phyloP scores from a whole-genome alignment of 2,113 vertebrate species.

The Halichoeres trimaculatus region DNA sequence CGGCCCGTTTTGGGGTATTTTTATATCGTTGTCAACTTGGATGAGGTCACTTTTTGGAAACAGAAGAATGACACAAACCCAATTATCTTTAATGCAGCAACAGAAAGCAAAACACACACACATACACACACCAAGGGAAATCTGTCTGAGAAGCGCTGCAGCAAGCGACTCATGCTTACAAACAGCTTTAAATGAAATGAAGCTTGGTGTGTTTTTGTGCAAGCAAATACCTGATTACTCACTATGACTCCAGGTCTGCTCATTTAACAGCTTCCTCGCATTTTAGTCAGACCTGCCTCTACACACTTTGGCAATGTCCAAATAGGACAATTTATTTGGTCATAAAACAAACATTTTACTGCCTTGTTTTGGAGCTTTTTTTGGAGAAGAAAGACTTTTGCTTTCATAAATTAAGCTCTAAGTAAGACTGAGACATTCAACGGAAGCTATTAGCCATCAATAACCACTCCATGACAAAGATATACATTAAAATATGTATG shows the following conservation, averaged over 20 bases:
- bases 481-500: too few species aligned
- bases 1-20: conserved; percentile 35
- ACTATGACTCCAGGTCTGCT: conserved; percentile 12
- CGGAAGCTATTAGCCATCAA: too few species aligned
- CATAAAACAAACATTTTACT: conserved; percentile 20
- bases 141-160: conserved; percentile 30
- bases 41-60: conserved; percentile 61
- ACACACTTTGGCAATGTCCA: conserved; percentile 11
- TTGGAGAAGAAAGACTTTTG: neutral
- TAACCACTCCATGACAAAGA: too few species aligned
- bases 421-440: too few species aligned
- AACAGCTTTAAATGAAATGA: conserved; percentile 40
- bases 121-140: conserved; percentile 13
- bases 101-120: conserved; percentile 21
- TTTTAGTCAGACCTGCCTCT: conserved; percentile 1
- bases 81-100: conserved; percentile 39
- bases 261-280: conserved; percentile 6
- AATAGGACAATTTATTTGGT: conserved; percentile 1
- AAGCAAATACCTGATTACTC: conserved; percentile 20
- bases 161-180: conserved; percentile 44
- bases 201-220: conserved; percentile 13
- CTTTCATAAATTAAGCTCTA: neutral
- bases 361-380: neutral
- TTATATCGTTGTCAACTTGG: conserved; percentile 45
- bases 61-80: conserved; percentile 41